phyloP scores from a whole-genome alignment of 2,888 invertebrate genomes.

The Polymixis flavicincta region DNA sequence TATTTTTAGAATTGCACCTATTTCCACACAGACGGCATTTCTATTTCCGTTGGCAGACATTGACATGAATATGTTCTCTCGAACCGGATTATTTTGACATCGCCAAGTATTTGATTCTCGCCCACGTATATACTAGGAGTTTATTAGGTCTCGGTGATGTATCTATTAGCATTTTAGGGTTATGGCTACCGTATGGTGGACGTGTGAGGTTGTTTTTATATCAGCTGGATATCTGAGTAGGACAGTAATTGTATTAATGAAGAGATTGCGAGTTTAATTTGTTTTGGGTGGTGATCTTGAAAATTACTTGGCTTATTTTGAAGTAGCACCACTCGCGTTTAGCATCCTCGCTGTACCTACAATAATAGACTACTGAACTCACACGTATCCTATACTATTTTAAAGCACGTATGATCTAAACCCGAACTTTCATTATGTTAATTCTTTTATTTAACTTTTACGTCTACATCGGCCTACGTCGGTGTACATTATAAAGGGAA shows the following conservation, averaged over 20 bases:
- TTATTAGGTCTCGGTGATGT: constrained; percentile 45
- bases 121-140: constrained; percentile 31
- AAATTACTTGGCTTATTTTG: not conserved
- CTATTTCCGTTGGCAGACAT: constrained; percentile 67
- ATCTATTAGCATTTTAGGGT: constrained; percentile 42
- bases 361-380: too few species aligned
- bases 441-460: too few species aligned
- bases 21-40: constrained; percentile 56
- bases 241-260: not conserved
- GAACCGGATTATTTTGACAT: constrained; percentile 62
- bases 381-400: too few species aligned
- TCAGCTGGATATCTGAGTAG: not conserved
- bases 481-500: too few species aligned
- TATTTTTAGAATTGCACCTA: constrained; percentile 59
- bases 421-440: too few species aligned
- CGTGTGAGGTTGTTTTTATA: not conserved
- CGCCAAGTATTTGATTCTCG: constrained; percentile 52
- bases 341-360: too few species aligned
- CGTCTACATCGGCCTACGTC: too few species aligned
- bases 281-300: not conserved
- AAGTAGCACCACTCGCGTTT: not conserved
- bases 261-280: not conserved
- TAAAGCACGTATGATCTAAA: too few species aligned
- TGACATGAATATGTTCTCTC: constrained; percentile 64
- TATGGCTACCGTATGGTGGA: constrained; percentile 13